Evolutionary conservation across 1,140 invertebrate species (phyloP).

Genomic region (Trachymyrmex septentrionalis): DNA sequence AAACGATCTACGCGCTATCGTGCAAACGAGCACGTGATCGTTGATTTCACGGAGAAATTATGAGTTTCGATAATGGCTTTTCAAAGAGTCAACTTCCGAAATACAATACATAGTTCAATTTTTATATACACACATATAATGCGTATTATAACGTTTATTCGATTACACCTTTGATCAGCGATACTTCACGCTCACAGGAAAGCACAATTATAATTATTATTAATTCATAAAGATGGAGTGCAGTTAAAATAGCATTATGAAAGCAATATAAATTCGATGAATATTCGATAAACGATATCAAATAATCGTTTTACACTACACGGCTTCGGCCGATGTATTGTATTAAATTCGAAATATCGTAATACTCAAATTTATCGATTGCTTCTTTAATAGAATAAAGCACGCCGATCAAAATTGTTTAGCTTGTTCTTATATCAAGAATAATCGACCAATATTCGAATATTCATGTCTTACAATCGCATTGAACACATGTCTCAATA

Average conservation of each 20-base stretch:
- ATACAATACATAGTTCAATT: constrained; percentile 5
- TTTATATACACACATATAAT: neutral
- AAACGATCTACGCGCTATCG: constrained; percentile 34
- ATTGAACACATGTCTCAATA: constrained; percentile 60
- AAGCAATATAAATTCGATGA: constrained; percentile 33
- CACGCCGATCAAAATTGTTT: neutral
- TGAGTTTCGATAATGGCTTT: constrained; percentile 32
- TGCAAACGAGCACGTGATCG: neutral
- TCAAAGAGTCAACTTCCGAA: constrained; percentile 18
- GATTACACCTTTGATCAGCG: constrained; percentile 47
- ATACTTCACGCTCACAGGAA: constrained; percentile 10
- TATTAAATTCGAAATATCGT: constrained; percentile 41
- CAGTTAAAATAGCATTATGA: constrained; percentile 47
- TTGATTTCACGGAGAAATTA: constrained; percentile 27
- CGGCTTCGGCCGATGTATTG: neutral
- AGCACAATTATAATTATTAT: constrained; percentile 47
- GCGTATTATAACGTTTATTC: constrained; percentile 30
- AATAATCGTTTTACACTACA: constrained; percentile 39
- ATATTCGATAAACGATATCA: constrained; percentile 35
- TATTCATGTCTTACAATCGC: constrained; percentile 32
- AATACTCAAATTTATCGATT: constrained; percentile 30
- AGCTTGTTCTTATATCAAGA: neutral
- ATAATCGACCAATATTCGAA: constrained; percentile 8
- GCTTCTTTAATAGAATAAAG: constrained; percentile 26
- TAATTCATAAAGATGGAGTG: constrained; percentile 52